These are phyloP conservation scores for Agapostemon virescens DNA, from an alignment of 2,888 invertebrate genomes.

Conservation along the genomic window DNA sequence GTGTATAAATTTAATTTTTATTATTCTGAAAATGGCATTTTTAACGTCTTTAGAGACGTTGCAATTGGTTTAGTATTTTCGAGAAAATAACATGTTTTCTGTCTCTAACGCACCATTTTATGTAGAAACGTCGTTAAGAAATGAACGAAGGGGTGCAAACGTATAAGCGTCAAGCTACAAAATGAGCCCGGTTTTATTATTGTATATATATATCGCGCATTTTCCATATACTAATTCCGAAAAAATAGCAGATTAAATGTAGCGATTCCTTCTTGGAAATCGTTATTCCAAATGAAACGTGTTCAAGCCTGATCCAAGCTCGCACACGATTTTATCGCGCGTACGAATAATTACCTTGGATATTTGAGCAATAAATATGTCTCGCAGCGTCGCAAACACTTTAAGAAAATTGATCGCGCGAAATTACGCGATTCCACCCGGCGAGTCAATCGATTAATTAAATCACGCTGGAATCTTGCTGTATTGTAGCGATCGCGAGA, in stretches of 20 bases:
- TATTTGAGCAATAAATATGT: conserved; percentile 18
- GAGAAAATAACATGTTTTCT: too few relatives aligned
- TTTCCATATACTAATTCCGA: not conserved
- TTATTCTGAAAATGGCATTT: too few relatives aligned
- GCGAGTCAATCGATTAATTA: conserved; percentile 55
- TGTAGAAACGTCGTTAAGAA: too few relatives aligned
- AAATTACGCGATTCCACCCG: conserved; percentile 49
- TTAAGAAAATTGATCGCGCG: conserved; percentile 49
- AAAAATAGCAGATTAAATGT: not conserved
- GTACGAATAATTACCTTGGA: conserved; percentile 29
- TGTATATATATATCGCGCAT: too few relatives aligned
- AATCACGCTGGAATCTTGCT: conserved; percentile 44
- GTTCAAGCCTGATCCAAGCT: not conserved
- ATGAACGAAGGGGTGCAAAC: too few relatives aligned
- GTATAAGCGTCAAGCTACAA: too few relatives aligned
- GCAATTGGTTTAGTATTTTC: too few relatives aligned
- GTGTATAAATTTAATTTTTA: too few relatives aligned
- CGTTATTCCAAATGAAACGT: not conserved
- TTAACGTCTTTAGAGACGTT: too few relatives aligned
- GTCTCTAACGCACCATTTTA: too few relatives aligned
- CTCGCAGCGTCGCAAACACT: conserved; percentile 18
- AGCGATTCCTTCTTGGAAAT: not conserved
- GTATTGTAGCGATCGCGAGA: conserved; percentile 48
- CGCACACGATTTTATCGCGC: not conserved
- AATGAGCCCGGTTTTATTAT: too few relatives aligned